Evolutionary conservation across 2,888 invertebrate genomes (phyloP).

Genomic region (Diploptera punctata): DNA sequence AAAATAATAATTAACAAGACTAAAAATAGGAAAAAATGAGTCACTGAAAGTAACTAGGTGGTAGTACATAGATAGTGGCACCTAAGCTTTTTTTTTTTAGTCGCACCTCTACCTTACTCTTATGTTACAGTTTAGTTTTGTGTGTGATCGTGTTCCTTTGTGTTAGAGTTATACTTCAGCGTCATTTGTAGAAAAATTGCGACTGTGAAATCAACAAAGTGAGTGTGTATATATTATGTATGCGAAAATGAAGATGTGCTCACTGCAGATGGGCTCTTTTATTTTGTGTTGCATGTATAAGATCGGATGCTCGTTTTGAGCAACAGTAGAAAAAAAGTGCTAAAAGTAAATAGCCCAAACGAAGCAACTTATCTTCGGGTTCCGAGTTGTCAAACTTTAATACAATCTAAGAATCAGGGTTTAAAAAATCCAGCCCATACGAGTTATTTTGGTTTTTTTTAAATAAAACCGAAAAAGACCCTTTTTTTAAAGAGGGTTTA

Average conservation of each 20-base stretch:
- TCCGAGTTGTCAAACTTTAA: background rate
- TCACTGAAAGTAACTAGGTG: no score
- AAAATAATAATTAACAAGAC: no score
- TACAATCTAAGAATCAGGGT: no score
- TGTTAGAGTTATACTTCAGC: background rate
- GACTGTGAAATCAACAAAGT: background rate
- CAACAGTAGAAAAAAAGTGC: background rate
- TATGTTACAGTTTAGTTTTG: background rate
- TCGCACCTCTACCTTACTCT: background rate
- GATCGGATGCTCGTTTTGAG: conserved; percentile 1
- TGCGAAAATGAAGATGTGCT: conserved; percentile 7
- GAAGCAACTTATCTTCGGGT: conserved; percentile 2
- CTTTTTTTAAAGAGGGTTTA: no score
- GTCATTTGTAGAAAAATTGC: background rate
- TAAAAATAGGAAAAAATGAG: no score
- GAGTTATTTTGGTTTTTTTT: no score
- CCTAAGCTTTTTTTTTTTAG: background rate
- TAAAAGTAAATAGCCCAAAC: background rate
- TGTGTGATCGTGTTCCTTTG: background rate
- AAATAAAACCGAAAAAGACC: no score
- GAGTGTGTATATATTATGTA: background rate
- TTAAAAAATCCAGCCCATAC: no score
- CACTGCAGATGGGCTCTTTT: background rate
- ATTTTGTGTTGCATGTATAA: conserved; percentile 10
- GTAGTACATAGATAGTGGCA: no score